Base-by-base conservation (phyloP, 2,888 invertebrate species). In the Teinopalpus imperialis region DNA sequence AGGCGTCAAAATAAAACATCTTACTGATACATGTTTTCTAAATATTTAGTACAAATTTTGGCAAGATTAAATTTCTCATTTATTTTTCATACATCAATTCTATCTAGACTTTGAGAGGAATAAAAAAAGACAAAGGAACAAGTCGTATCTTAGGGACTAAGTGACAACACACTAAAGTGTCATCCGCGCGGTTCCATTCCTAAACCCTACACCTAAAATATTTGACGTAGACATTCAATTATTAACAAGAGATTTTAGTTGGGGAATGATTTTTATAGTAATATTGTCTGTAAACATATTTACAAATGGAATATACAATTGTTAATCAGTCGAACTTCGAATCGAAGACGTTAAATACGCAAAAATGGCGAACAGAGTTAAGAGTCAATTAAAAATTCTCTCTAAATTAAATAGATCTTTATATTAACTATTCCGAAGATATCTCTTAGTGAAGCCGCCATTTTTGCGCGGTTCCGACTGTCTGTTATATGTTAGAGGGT, bases 21-120 rank as follows among this genome's bases (percentile, higher is more conserved):
- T 63, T 59, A 67, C 66, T 63, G 59, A 57, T 54, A 57, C 51
- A 62, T 51, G 56, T 44, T 43, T 40, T 10, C 4, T 20, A 40
- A 23, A 26, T 30, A 31, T 24, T 29, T 36, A 3, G 16, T 37
- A 44, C 29, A 37, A 32, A 27, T 39, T 41, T 40, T 46, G 46
- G 46, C 46, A 46, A 41, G 46, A 46, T 21, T 32, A 24, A 2
- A 31, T 37, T 13, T 30, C 26, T 32, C 31, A 8, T 26, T 27
- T 12, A 7, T 10, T 8, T 9, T 23, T 14, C 31, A 5, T 24
- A 20, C 3, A 18, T 4, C 26, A 12, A n/a, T 4, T 13, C 2
- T 27, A 41, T 13, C 7, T 5, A 8, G 16, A 26, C 14, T 27
- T 8, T 13, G 24, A 10, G 23, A 24, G 31, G 12, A 24, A 13